Percentiles rank a stretch among this genome's conserved stretches.
phyloP scores from a whole-genome alignment of 2,113 vertebrate species.

The Solea senegalensis region DNA sequence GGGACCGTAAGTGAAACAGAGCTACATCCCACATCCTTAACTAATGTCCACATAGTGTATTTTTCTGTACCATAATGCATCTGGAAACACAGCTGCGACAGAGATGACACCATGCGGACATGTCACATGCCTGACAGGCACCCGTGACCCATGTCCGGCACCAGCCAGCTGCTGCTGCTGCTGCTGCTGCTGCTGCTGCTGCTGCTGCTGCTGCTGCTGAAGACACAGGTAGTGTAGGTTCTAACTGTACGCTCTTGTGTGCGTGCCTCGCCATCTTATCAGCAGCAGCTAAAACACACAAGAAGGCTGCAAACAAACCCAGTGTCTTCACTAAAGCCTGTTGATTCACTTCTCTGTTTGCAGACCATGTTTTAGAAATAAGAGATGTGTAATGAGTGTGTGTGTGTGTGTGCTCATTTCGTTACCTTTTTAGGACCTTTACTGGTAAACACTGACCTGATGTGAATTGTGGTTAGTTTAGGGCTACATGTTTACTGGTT shows the following conservation, averaged over 20 bases:
- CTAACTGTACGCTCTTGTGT: conserved; percentile 32
- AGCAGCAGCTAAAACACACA: conserved; percentile 65
- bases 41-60: conserved; percentile 10
- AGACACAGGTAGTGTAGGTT: conserved; percentile 32
- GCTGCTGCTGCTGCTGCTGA: not conserved
- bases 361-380: conserved; percentile 49
- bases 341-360: conserved; percentile 64
- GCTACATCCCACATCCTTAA: conserved; percentile 8
- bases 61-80: conserved; percentile 8
- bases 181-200: too few relatives aligned
- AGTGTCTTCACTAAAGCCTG: conserved; percentile 55
- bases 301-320: conserved; percentile 64
- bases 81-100: not conserved
- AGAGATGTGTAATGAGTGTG: conserved; percentile 34
- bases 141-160: conserved; percentile 14
- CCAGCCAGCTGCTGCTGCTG: conserved; percentile 7
- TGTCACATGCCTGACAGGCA: not conserved
- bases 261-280: conserved; percentile 48
- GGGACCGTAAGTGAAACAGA: not conserved
- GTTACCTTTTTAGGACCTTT: not conserved
- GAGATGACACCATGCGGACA: conserved; percentile 13
- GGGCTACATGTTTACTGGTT: too few relatives aligned
- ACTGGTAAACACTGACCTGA: too few relatives aligned
- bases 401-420: not conserved
- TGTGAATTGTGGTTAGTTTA: too few relatives aligned